These are phyloP conservation scores for Ceryle rudis DNA, from an alignment of 2,797 vertebrate genomes.

Conservation along the genomic window DNA sequence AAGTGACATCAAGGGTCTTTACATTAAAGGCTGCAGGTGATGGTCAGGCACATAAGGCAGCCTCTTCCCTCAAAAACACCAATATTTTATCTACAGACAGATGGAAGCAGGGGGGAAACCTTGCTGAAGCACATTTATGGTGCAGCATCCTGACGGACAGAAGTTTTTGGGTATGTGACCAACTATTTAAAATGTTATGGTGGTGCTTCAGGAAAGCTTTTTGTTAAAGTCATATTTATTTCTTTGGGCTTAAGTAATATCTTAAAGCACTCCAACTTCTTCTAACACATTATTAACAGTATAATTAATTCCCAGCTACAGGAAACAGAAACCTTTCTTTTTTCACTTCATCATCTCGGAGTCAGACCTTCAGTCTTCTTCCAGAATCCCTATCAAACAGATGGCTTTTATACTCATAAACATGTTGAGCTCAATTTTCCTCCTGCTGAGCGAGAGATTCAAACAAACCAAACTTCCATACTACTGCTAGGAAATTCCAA, in stretches of 20 bases:
- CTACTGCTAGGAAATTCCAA: conserved; percentile 68
- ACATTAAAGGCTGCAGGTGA: neutral
- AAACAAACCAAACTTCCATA: conserved; percentile 50
- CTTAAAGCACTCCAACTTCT: conserved; percentile 1
- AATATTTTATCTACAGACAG: neutral
- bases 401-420: conserved; percentile 72
- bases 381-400: conserved; percentile 65
- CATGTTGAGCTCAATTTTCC: conserved; percentile 64
- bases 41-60: neutral
- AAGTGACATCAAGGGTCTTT: neutral
- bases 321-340: conserved; percentile 56
- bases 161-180: neutral
- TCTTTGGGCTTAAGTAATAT: conserved; percentile 38
- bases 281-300: conserved; percentile 58
- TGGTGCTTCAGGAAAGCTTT: conserved; percentile 5
- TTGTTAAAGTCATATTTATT: conserved; percentile 16
- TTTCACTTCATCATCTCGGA: conserved; percentile 64
- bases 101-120: neutral
- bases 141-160: neutral
- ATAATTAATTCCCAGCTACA: conserved; percentile 60
- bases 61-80: neutral
- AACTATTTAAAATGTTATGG: neutral
- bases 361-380: conserved; percentile 51
- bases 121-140: neutral
- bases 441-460: conserved; percentile 50